Evolutionary conservation across 2,797 vertebrate genomes (phyloP), one percentile per base, ranked within the genome.

Genomic region (Sparidentex hasta): DNA sequence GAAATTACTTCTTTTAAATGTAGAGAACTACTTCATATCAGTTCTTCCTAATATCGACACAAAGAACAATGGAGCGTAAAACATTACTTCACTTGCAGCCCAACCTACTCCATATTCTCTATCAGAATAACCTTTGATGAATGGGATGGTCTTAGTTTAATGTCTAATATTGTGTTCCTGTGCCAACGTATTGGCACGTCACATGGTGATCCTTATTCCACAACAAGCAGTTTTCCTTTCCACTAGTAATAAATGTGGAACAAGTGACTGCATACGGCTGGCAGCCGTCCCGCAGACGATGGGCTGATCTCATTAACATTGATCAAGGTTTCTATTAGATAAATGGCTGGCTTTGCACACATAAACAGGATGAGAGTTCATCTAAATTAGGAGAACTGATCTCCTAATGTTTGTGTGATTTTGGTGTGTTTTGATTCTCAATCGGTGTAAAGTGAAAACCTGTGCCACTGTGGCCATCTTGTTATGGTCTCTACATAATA

Each of bases 261-360:
- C 56, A 51, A 78, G 33, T 71, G 54, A 74, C 71, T 51, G 55
- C 69, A 68, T 52, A 27, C 29, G 55, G 56, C 47, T 76, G 61
- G 52, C 78, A 54, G 84, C 69, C 69, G 58, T 83, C 77, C 62
- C 12, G 1, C 62, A 77, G 54, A 79, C 4, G 11, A 67, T 51
- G 38, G n/a, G 43, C 62, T 83, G 55, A 87, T 88, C 80, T 74
- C 44, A 82, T 90, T 86, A 88, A 63, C 56, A 84, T 74, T 65
- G 81, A 91, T 88, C 65, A 58, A 17, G n/a, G 69, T 76, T 82
- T 83, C 67, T 63, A 29, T 78, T 72, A 29, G 54, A 80, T 74
- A 71, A 83, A 83, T 75, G 70, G 52, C 55, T 18, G 48, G 72
- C 23, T 62, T 11, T 57, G 62, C 44, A 33, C 55, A 69, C 69